Evolutionary conservation across 1,140 invertebrate species (phyloP), one percentile per base, ranked within the genome.

Genomic region (Cylas formicarius): DNA sequence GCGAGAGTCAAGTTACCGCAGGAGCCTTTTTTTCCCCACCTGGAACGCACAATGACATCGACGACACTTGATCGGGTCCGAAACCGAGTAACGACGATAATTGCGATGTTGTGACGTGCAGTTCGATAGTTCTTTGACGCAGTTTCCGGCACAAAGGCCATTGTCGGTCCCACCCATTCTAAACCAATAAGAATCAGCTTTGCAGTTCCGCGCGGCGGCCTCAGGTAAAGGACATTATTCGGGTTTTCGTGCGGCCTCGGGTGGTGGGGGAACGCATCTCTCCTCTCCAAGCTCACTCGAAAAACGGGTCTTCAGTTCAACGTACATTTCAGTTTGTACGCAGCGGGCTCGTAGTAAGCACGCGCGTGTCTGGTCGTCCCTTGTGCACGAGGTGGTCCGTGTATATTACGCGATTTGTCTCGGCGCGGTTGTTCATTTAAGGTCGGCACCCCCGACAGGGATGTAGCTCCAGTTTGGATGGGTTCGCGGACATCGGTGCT

Each of bases 181-280:
- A 41, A 47, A 52, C 50, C 45, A 48, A 52, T 52, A 52, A 48
- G 44, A 50, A 41, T 45, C 19, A 45, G 44, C 43, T 44, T 36
- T 37, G 32, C 44, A 22, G 50, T 35, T 31, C 29, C 11, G 39
- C 42, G 27, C 36, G 28, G 40, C 35, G 40, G 27, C 17, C 28
- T 38, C 45, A 47, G 37, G 45, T 47, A 47, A 43, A 44, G 43
- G 43, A 44, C 43, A 37, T 37, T 44, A 29, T 44, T 44, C 24
- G 38, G 35, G 41, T 33, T 32, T n/a, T n/a, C n/a, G n/a, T n/a
- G n/a, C n/a, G n/a, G n/a, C n/a, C n/a, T n/a, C 14, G 23, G 19
- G 45, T 47, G 45, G 45, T 34, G 45, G 37, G 45, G 37, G 26
- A 28, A 44, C 43, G 43, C 45, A 34, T 38, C 34, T 34, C 37